phyloP scores from a whole-genome alignment of 2,888 invertebrate species.

The Sialis fuliginosa region DNA sequence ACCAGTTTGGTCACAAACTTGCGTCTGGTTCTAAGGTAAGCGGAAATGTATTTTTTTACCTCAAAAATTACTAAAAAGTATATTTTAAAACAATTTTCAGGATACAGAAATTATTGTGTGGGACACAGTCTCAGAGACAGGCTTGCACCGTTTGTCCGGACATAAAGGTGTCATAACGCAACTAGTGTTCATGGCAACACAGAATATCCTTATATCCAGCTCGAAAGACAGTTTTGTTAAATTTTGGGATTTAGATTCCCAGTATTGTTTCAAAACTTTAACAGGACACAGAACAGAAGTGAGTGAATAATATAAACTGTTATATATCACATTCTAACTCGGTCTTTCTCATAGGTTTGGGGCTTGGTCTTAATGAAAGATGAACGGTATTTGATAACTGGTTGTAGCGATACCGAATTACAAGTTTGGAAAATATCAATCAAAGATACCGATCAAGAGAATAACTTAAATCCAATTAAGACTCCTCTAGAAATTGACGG shows the following conservation, averaged over 20 bases:
- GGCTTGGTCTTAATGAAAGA: slow-evolving; percentile 60
- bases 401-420: slow-evolving; percentile 68
- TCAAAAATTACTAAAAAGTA: no score
- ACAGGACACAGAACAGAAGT: slow-evolving; percentile 77
- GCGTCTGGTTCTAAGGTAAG: slow-evolving; percentile 84
- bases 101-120: slow-evolving; percentile 90
- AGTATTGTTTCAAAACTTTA: slow-evolving; percentile 90
- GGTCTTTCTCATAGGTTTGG: slow-evolving; percentile 48
- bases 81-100: slow-evolving; percentile 36
- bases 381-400: slow-evolving; percentile 72
- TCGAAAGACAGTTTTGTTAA: slow-evolving; percentile 92
- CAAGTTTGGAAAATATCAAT: slow-evolving; percentile 65
- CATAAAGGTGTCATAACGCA: slow-evolving; percentile 85
- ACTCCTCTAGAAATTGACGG: slow-evolving; percentile 30
- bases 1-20: slow-evolving; percentile 63
- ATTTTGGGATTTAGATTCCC: slow-evolving; percentile 92
- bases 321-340: background rate
- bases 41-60: no score
- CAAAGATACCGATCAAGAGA: slow-evolving; percentile 26
- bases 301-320: slow-evolving; percentile 11
- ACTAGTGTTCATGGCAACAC: slow-evolving; percentile 50
- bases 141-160: slow-evolving; percentile 74
- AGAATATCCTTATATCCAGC: slow-evolving; percentile 54
- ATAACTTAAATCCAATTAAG: slow-evolving; percentile 29
- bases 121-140: slow-evolving; percentile 85